Evolutionary conservation across 2,113 vertebrate genomes (phyloP).

Genomic region (Thoracochromis brauschi): DNA sequence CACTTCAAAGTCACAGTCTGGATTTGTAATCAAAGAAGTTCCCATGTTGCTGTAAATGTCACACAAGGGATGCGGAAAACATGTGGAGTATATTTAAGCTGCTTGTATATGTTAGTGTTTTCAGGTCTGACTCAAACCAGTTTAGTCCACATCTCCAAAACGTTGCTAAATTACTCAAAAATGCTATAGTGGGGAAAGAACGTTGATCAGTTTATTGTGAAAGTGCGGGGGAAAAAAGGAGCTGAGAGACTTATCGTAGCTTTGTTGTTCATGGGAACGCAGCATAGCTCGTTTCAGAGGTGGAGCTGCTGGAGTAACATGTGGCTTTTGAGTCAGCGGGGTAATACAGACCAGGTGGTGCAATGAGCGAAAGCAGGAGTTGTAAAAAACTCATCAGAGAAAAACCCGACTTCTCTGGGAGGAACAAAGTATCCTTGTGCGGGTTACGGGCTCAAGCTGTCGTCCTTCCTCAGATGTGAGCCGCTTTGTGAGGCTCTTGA

Average conservation of each 20-base stretch:
- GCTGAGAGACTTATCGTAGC: background rate
- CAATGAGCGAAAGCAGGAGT: slow-evolving; percentile 44
- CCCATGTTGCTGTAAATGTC: slow-evolving; percentile 37
- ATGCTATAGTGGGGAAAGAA: background rate
- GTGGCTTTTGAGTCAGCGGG: slow-evolving; percentile 43
- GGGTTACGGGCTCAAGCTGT: slow-evolving; percentile 12
- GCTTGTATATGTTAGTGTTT: background rate
- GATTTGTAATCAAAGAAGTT: slow-evolving; percentile 25
- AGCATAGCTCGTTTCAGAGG: background rate
- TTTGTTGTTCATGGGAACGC: slow-evolving; percentile 23
- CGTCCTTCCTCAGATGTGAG: slow-evolving; percentile 7
- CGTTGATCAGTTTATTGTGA: background rate
- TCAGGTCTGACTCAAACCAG: background rate
- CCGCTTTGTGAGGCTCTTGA: slow-evolving; percentile 29
- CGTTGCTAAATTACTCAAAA: background rate
- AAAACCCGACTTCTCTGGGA: slow-evolving; percentile 40
- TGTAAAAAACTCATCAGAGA: slow-evolving; percentile 68
- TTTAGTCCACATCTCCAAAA: background rate
- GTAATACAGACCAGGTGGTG: slow-evolving; percentile 68
- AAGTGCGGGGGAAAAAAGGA: background rate
- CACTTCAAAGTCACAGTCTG: slow-evolving; percentile 36
- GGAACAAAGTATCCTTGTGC: slow-evolving; percentile 53
- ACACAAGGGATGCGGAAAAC: slow-evolving; percentile 16
- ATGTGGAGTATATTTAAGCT: slow-evolving; percentile 34
- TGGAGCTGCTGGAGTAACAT: slow-evolving; percentile 6